Percentiles rank a stretch among this genome's conserved stretches.
These are phyloP conservation scores for Zaprionus bogoriensis DNA, from an alignment of 2,888 invertebrate species.

Conservation along the genomic window DNA sequence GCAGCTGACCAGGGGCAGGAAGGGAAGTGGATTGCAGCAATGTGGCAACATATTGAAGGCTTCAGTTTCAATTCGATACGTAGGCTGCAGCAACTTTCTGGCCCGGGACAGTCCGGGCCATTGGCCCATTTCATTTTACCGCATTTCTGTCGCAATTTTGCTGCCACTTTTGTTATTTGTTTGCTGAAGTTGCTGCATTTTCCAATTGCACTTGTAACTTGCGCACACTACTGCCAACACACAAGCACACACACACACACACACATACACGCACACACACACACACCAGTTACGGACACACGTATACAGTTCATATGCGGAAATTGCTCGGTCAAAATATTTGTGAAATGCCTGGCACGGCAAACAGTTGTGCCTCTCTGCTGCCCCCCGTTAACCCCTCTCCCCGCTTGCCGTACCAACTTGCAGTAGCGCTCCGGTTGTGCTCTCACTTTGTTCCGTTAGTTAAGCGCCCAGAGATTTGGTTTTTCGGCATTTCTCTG, in stretches of 20 bases:
- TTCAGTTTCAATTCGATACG: not conserved
- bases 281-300: not conserved
- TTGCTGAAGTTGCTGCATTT: constrained; percentile 42
- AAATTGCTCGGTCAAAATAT: constrained; percentile 68
- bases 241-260: not conserved
- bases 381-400: no score
- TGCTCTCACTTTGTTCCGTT: constrained; percentile 20
- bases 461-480: constrained; percentile 65
- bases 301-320: constrained; percentile 56
- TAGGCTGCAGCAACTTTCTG: not conserved
- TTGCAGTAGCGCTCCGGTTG: not conserved
- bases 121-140: constrained; percentile 58
- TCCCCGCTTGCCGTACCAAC: not conserved
- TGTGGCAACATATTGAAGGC: constrained; percentile 37
- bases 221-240: constrained; percentile 22
- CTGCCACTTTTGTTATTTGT: constrained; percentile 24
- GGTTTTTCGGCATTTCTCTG: constrained; percentile 38
- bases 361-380: not conserved
- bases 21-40: not conserved
- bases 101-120: constrained; percentile 5
- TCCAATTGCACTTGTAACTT: constrained; percentile 61
- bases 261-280: not conserved
- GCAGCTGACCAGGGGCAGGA: constrained; percentile 19
- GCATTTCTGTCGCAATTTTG: constrained; percentile 63
- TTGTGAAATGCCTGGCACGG: constrained; percentile 36